Evolutionary conservation across 2,888 invertebrate genomes (phyloP).

Genomic region (Anorthoa munda): DNA sequence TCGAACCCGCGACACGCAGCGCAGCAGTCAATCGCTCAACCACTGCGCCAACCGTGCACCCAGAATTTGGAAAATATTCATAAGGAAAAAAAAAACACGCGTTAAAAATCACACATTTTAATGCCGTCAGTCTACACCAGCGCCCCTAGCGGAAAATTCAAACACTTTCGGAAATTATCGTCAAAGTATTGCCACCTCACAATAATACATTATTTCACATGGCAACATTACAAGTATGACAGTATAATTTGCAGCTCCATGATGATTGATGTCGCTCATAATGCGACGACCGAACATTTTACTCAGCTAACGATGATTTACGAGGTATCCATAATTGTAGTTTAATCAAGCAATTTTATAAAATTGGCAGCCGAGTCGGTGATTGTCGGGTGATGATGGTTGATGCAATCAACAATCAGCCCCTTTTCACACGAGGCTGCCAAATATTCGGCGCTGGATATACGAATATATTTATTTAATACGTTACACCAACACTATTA

Average conservation of each 20-base stretch:
- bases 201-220: slow-evolving; percentile 34
- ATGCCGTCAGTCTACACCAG: too few relatives aligned
- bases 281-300: slow-evolving; percentile 49
- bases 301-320: slow-evolving; percentile 52
- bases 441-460: too few relatives aligned
- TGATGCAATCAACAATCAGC: not conserved
- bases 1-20: too few relatives aligned
- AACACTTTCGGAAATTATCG: too few relatives aligned
- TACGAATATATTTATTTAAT: too few relatives aligned
- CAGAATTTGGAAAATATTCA: too few relatives aligned
- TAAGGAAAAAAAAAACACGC: too few relatives aligned
- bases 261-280: slow-evolving; percentile 58
- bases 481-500: too few relatives aligned
- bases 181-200: slow-evolving; percentile 6
- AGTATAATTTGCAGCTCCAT: slow-evolving; percentile 54
- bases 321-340: slow-evolving; percentile 47
- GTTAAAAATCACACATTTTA: too few relatives aligned
- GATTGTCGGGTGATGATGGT: slow-evolving; percentile 5
- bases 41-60: too few relatives aligned
- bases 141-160: too few relatives aligned
- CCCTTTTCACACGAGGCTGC: not conserved
- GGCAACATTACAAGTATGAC: slow-evolving; percentile 38
- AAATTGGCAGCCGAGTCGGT: slow-evolving; percentile 4
- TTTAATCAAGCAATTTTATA: slow-evolving; percentile 43
- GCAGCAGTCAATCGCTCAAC: too few relatives aligned